These are phyloP conservation scores for Okapia johnstoni DNA, from an alignment of 2,113 vertebrate genomes.

Conservation along the genomic window DNA sequence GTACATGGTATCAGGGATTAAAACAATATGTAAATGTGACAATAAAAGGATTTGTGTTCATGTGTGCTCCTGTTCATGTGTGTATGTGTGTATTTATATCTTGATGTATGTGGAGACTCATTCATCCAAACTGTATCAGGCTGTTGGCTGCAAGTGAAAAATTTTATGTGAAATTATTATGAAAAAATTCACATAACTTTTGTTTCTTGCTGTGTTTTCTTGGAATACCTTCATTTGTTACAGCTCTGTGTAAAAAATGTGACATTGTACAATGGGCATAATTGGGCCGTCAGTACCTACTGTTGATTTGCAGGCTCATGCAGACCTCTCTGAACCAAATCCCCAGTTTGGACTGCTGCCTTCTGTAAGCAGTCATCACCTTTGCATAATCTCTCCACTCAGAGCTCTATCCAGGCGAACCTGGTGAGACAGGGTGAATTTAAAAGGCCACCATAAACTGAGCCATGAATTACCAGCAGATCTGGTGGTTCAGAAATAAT, in stretches of 20 bases:
- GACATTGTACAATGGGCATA: not conserved
- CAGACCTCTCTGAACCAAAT: not conserved
- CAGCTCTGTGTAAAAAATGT: not conserved
- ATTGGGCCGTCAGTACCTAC: not conserved
- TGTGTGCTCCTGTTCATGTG: accelerated
- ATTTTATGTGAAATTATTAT: not conserved
- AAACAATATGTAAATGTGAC: not conserved
- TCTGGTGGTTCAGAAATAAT: conserved; percentile 63
- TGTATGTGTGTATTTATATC: not conserved
- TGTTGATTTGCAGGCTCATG: not conserved
- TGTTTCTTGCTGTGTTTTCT: not conserved
- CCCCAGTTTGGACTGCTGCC: not conserved
- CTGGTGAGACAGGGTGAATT: conserved; percentile 54
- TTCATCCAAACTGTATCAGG: not conserved
- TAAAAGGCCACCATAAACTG: conserved; percentile 63
- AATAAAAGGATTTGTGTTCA: not conserved
- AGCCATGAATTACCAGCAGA: conserved; percentile 58
- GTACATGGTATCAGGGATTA: not conserved
- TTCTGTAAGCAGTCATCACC: conserved; percentile 1
- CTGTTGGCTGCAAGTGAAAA: not conserved
- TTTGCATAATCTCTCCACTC: not conserved
- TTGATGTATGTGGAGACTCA: not conserved
- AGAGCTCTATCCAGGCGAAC: conserved; percentile 11
- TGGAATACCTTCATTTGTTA: not conserved
- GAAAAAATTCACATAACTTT: not conserved